phyloP scores from a whole-genome alignment of 2,113 vertebrate species.

The Tragelaphus scriptus region DNA sequence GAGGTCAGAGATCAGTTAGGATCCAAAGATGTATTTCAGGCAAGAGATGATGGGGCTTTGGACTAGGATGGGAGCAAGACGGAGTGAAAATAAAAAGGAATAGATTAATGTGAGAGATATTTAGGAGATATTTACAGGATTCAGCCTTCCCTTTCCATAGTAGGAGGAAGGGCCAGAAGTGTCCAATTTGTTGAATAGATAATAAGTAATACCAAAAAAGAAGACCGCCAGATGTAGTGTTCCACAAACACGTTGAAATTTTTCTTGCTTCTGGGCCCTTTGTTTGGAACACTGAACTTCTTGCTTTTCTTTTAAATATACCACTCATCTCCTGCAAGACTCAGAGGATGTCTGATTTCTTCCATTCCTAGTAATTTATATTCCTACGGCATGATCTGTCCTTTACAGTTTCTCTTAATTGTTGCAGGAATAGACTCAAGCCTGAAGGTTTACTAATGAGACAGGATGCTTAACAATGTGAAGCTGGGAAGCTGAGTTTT shows the following conservation, averaged over 20 bases:
- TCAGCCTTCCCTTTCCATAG: neutral
- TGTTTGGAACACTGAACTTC: neutral
- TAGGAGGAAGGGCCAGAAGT: neutral
- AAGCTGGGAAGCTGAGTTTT: neutral
- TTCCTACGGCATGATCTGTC: neutral
- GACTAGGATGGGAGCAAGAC: neutral
- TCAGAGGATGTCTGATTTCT: neutral
- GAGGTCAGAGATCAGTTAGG: neutral
- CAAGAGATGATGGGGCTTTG: neutral
- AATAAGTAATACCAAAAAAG: neutral
- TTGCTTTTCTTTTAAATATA: neutral
- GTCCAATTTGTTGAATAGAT: neutral
- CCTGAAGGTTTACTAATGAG: neutral
- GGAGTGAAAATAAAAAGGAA: neutral
- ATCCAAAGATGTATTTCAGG: neutral
- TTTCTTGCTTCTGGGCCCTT: neutral
- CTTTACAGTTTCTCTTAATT: conserved; percentile 39
- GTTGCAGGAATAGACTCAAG: neutral
- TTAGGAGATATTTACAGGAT: neutral
- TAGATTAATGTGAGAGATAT: neutral
- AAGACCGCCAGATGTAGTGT: neutral
- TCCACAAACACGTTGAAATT: neutral
- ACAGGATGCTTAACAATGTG: neutral
- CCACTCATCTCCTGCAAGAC: neutral
- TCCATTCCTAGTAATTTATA: neutral